These are phyloP conservation scores for Harpegnathos saltator DNA, from an alignment of 1,140 invertebrate genomes.

Conservation along the genomic window DNA sequence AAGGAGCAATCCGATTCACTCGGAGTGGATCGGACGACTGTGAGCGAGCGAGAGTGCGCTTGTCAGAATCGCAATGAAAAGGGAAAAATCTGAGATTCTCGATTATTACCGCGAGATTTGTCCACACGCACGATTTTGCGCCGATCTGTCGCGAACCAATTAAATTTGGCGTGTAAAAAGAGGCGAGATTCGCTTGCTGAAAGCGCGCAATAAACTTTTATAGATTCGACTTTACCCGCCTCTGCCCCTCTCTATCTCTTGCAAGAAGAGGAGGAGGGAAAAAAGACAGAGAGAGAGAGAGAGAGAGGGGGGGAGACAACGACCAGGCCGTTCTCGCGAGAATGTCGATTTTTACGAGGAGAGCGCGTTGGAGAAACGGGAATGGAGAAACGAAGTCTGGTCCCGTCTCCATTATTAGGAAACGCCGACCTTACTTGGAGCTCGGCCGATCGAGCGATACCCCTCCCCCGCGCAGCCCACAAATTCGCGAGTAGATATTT, in stretches of 20 bases:
- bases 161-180: constrained; percentile 5
- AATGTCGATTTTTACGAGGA: constrained; percentile 8
- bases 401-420: constrained; percentile 4
- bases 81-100: not conserved
- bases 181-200: not conserved
- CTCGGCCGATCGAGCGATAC: not conserved
- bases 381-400: not conserved
- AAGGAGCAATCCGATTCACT: not conserved
- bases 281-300: too few species aligned
- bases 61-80: constrained; percentile 2
- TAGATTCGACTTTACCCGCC: not conserved
- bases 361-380: not conserved
- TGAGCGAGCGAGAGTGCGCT: not conserved
- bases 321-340: not conserved
- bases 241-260: constrained; percentile 7
- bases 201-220: not conserved
- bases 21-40: not conserved
- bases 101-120: not conserved
- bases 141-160: constrained; percentile 9
- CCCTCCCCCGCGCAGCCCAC: not conserved
- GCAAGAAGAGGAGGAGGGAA: too few species aligned
- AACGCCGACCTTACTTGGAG: not conserved
- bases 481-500: constrained; percentile 27
- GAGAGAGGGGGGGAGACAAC: not conserved
- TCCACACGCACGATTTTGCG: not conserved